Evolutionary conservation across 2,113 vertebrate species (phyloP).

Genomic region (Plestiodon gilberti): DNA sequence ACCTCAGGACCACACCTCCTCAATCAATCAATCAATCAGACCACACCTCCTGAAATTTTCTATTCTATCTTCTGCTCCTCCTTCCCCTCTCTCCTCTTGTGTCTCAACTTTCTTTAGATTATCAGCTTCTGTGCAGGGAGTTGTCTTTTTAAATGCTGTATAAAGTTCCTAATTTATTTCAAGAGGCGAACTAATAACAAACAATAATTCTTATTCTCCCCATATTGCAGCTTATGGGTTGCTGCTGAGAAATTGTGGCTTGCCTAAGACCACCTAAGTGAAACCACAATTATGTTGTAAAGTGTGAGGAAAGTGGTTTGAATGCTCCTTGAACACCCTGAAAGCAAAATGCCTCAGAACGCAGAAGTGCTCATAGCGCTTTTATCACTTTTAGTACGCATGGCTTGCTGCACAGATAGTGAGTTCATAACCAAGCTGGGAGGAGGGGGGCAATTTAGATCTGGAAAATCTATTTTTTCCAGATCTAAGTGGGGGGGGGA

Average conservation of each 20-base stretch:
- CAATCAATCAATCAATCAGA: too few relatives aligned
- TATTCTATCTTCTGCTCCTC: background rate
- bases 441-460: background rate
- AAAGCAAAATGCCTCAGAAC: background rate
- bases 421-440: background rate
- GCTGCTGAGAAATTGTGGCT: too few relatives aligned
- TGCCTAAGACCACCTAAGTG: background rate
- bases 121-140: background rate
- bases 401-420: too few relatives aligned
- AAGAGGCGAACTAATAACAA: background rate
- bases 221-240: background rate
- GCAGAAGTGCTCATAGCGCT: background rate
- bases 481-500: background rate
- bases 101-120: background rate
- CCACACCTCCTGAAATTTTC: too few relatives aligned
- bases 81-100: background rate
- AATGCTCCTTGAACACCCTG: background rate
- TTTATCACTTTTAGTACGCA: too few relatives aligned
- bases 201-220: background rate
- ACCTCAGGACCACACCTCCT: too few relatives aligned
- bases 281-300: background rate
- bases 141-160: background rate
- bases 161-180: background rate
- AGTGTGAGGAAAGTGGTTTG: background rate
- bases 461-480: too few relatives aligned